Base-by-base conservation (phyloP, 2,797 vertebrate genomes). In the Platalea minor region DNA sequence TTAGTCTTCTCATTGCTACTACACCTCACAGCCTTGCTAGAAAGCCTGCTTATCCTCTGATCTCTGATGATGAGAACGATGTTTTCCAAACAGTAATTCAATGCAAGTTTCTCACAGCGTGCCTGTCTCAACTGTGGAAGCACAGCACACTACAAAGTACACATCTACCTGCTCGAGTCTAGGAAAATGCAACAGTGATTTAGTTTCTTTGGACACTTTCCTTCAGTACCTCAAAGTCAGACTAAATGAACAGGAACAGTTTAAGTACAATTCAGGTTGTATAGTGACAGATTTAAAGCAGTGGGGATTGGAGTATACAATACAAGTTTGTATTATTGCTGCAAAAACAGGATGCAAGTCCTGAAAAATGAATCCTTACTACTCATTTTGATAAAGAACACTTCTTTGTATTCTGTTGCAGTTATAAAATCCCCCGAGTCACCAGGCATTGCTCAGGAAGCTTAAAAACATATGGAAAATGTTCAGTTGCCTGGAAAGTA, bases 51-150 rank as follows among this genome's bases (percentile, higher is more conserved):
- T 57, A 39, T 24, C 78, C 45, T 54, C 21, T 43, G 18, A 2
- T 15, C 17, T n/a, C 78, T 17, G 33, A 2, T 2, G 10, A 37
- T 0, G 9, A 73, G 26, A 54, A 19, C 18, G 14, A n/a, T 1
- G 7, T 23, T 64, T 54, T 74, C 59, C 67, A 79, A 79, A 24
- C 5, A 35, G 25, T 17, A 37, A 73, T 35, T 73, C 28, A 57
- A 7, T 5, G 13, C 37, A 57, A 11, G n/a, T 45, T 73, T 39
- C 63, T 65, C 12, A 9, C 31, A 41, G 14, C 31, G 56, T 2
- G 53, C 37, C 28, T 8, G 20, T 12, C 48, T 63, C 48, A 35
- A 4, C 33, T 2, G 12, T 1, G 54, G 29, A 28, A 67, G 57
- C 37, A 64, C 14, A 26, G 33, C 25, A 37, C 20, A 0, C 39